Evolutionary conservation across 2,113 vertebrate species (phyloP), one percentile per base, ranked within the genome.

Genomic region (Scatophagus argus): DNA sequence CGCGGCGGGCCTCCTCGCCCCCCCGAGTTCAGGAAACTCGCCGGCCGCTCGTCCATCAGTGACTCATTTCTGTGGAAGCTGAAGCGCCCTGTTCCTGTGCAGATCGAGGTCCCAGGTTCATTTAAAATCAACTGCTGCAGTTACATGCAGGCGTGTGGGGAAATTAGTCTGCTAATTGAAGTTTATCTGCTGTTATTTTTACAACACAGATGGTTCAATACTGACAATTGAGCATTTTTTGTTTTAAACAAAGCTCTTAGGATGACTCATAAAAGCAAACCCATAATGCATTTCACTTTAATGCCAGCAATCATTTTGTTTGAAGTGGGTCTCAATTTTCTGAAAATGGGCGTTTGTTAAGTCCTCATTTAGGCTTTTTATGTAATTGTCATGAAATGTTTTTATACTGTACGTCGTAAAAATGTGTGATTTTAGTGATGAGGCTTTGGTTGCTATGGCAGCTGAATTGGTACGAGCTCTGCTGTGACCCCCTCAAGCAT

Each of bases 291-390:
- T 70, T 78, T 64, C 74, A n/a, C 11, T 78, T 73, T 74, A 77
- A 81, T 69, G 60, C 52, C 60, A 58, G 74, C 34, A 46, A 56
- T 81, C 41, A 62, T 59, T 63, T 49, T 43, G 74, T 79, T 63
- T 44, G 47, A 74, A 79, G 79, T 85, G 79, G 82, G 79, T 39
- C 67, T 73, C 54, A 60, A 62, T 76, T 82, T 72, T 55, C 17
- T 68, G 52, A 87, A 82, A 84, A 64, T 47, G 38, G 16, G n/a
- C 0, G 44, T 68, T 32, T 58, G n/a, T 74, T 8, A 69, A 46
- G 74, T 82, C 47, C 44, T 59, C 61, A 69, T 82, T 85, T 17
- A 62, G 54, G 71, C 82, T 79, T 88, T 88, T 82, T 56, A 64
- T 51, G 8, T 76, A 77, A 79, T 76, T 77, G 58, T 23, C 4